These are phyloP conservation scores for Magallana nippona DNA, from an alignment of 2,888 invertebrate species.

Conservation along the genomic window DNA sequence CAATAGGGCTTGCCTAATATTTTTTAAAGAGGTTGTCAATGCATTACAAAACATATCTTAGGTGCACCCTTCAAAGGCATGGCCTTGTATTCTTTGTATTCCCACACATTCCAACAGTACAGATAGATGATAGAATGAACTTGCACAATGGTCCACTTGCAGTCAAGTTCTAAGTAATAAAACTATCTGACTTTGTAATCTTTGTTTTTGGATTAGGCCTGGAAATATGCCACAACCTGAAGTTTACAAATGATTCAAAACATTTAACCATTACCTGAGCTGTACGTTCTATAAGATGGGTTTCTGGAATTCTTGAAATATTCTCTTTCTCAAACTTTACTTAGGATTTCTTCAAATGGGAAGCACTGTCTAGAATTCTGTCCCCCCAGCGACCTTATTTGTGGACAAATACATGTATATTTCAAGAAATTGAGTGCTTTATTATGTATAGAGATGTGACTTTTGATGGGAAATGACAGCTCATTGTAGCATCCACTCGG, in stretches of 20 bases:
- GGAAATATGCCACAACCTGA: slow-evolving; percentile 20
- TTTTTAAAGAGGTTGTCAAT: not conserved
- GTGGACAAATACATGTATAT: not conserved
- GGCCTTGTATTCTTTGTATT: too few relatives aligned
- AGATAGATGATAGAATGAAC: slow-evolving; percentile 15
- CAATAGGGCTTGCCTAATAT: not conserved
- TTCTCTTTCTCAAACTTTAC: too few relatives aligned
- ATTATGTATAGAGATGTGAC: not conserved
- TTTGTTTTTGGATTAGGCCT: slow-evolving; percentile 9
- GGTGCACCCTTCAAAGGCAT: not conserved
- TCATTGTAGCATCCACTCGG: not conserved
- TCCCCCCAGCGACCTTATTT: too few relatives aligned
- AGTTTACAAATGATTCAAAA: not conserved
- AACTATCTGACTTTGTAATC: slow-evolving; percentile 10
- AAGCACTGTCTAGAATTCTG: too few relatives aligned
- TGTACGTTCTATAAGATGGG: too few relatives aligned
- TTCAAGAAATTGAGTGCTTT: not conserved
- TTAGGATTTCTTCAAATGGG: too few relatives aligned
- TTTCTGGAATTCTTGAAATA: too few relatives aligned
- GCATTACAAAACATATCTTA: not conserved
- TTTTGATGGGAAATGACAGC: not conserved
- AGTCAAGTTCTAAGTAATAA: slow-evolving; percentile 2
- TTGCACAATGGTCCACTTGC: slow-evolving; percentile 25
- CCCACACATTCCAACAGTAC: not conserved
- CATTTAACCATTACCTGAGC: too few relatives aligned